A percentile compares a stretch with the other conserved stretches of the same genome.
These are phyloP conservation scores for Helostoma temminkii DNA, from an alignment of 2,797 vertebrate species.

Conservation along the genomic window DNA sequence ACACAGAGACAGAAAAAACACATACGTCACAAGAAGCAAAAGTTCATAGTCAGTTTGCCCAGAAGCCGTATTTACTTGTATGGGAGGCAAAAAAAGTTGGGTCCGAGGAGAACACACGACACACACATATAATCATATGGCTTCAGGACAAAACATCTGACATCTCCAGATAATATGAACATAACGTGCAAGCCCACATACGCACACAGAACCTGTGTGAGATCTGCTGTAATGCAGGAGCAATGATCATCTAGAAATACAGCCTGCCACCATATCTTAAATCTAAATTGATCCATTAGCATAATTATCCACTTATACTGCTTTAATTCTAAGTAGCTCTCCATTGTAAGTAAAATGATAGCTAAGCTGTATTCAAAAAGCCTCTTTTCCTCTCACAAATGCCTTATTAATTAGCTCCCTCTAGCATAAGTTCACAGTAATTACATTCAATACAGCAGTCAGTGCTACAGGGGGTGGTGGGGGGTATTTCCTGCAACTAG, in stretches of 20 bases:
- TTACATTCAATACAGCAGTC: conserved; percentile 73
- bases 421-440: conserved; percentile 80
- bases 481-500: conserved; percentile 53
- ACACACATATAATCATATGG: conserved; percentile 33
- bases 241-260: conserved; percentile 68
- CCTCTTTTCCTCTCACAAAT: conserved; percentile 78
- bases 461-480: conserved; percentile 28
- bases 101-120: conserved; percentile 29
- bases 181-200: conserved; percentile 65
- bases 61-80: conserved; percentile 41
- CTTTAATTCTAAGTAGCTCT: conserved; percentile 82
- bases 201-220: conserved; percentile 50
- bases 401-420: conserved; percentile 87
- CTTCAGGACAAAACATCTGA: conserved; percentile 67
- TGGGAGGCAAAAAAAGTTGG: conserved; percentile 50
- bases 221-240: conserved; percentile 44
- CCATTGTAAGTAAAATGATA: conserved; percentile 82
- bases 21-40: conserved; percentile 40
- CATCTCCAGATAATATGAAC: conserved; percentile 60
- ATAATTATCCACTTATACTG: conserved; percentile 82
- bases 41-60: conserved; percentile 28
- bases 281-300: conserved; percentile 81
- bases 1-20: conserved; percentile 13
- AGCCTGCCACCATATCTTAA: conserved; percentile 78
- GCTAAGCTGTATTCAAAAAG: conserved; percentile 79